Evolutionary conservation across 2,888 invertebrate species (phyloP).

Genomic region (Drosophila affinis): DNA sequence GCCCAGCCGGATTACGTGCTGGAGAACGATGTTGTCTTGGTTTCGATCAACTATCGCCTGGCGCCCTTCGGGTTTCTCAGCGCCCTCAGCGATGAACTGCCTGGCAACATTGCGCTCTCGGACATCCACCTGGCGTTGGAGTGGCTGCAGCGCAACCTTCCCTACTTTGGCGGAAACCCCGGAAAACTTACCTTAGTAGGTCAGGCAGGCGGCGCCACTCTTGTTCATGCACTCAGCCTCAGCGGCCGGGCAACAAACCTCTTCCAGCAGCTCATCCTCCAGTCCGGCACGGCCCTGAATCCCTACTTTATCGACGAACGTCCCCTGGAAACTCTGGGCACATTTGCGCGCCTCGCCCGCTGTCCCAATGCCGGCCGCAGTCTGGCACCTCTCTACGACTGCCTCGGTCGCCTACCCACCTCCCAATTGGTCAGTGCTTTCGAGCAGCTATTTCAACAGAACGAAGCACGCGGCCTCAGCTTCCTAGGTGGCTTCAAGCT

Average conservation of each 20-base stretch:
- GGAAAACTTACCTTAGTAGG: conserved; percentile 85
- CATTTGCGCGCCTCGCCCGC: conserved; percentile 82
- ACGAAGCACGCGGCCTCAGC: conserved; percentile 69
- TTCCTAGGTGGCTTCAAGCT: conserved; percentile 80
- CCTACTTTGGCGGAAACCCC: conserved; percentile 85
- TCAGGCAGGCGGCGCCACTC: conserved; percentile 85
- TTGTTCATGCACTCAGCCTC: conserved; percentile 84
- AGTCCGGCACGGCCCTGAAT: conserved; percentile 85
- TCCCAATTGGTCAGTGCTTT: conserved; percentile 74
- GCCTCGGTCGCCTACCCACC: conserved; percentile 72
- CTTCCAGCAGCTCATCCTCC: conserved; percentile 85
- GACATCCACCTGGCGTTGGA: conserved; percentile 85
- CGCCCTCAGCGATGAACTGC: conserved; percentile 84
- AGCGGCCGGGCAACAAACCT: conserved; percentile 82
- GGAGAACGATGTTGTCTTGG: conserved; percentile 84
- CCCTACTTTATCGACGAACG: conserved; percentile 84
- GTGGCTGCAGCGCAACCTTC: conserved; percentile 85
- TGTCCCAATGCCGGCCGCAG: conserved; percentile 64
- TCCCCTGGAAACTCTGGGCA: conserved; percentile 80
- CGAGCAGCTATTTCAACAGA: conserved; percentile 68
- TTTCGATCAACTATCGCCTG: conserved; percentile 85
- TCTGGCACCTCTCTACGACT: conserved; percentile 51
- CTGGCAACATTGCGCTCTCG: conserved; percentile 86
- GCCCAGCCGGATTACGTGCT: conserved; percentile 84
- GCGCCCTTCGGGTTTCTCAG: conserved; percentile 85